Conservation (phyloP, 2,797 vertebrate genomes). For the Botia almorhae region DNA sequence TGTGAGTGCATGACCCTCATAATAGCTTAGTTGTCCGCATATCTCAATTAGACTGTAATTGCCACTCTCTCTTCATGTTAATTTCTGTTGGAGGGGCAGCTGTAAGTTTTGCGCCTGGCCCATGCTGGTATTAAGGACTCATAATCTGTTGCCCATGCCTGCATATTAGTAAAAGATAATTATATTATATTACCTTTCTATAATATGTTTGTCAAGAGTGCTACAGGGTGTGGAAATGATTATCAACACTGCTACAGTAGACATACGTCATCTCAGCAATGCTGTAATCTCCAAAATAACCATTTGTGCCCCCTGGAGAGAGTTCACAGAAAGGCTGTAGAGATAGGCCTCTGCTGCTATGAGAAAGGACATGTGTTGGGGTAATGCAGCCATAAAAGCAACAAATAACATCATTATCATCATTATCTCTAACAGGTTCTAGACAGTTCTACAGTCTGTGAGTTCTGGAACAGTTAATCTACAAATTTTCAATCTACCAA, state of each 20-base stretch:
- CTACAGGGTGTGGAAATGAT: constrained; percentile 27
- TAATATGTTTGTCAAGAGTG: constrained; percentile 32
- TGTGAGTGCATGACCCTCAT: constrained; percentile 24
- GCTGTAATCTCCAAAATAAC: not conserved
- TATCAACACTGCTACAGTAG: not conserved
- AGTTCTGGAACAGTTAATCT: too few species aligned
- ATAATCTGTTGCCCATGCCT: not conserved
- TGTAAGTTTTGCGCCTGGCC: not conserved
- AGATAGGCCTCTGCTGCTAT: constrained; percentile 21
- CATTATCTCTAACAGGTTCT: not conserved
- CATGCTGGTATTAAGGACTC: constrained; percentile 28
- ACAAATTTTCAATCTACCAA: not conserved
- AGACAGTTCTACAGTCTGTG: not conserved
- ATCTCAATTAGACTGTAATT: constrained; percentile 51
- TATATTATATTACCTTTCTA: constrained; percentile 19
- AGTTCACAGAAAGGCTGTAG: constrained; percentile 7
- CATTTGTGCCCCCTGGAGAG: constrained; percentile 27
- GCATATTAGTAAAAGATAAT: constrained; percentile 24
- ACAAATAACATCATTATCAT: constrained; percentile 15
- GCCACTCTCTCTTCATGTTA: constrained; percentile 7
- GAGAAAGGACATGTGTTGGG: not conserved
- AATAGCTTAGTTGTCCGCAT: constrained; percentile 39
- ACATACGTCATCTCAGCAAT: constrained; percentile 11
- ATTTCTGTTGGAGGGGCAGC: constrained; percentile 39
- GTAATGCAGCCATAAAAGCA: not conserved